Evolutionary conservation across 2,797 vertebrate species (phyloP).

Genomic region (Semaprochilodus insignis): DNA sequence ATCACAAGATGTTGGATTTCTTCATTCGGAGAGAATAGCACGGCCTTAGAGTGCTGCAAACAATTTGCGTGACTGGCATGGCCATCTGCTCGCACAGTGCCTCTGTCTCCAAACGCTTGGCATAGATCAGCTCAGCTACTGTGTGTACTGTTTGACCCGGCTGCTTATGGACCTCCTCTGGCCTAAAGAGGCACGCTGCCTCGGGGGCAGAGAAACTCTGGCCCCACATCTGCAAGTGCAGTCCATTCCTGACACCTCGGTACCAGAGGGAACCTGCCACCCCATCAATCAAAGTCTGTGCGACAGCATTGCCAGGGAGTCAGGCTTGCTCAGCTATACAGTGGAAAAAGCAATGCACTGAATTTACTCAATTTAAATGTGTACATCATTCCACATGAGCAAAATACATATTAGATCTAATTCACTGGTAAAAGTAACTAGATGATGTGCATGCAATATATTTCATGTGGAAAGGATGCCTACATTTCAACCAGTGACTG

Average conservation of each 20-base stretch:
- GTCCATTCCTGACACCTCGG: background rate
- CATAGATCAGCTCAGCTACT: slow-evolving; percentile 9
- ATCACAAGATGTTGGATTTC: slow-evolving; percentile 22
- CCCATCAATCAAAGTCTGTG: slow-evolving; percentile 27
- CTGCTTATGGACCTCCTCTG: slow-evolving; percentile 21
- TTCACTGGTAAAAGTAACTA: background rate
- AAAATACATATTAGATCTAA: too few species aligned
- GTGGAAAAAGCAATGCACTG: background rate
- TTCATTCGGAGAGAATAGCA: background rate
- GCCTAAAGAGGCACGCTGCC: slow-evolving; percentile 8
- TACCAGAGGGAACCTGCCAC: slow-evolving; percentile 10
- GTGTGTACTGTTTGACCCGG: slow-evolving; percentile 8
- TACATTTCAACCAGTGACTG: background rate
- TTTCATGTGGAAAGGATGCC: background rate
- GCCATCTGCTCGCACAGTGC: slow-evolving; percentile 14
- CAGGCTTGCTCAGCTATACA: background rate
- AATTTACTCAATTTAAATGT: background rate
- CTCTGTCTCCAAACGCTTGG: slow-evolving; percentile 1
- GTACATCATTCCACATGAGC: background rate
- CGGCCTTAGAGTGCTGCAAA: background rate
- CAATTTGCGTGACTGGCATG: slow-evolving; percentile 14
- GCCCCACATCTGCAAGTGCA: background rate
- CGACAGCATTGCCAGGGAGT: background rate
- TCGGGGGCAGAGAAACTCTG: slow-evolving; percentile 17
- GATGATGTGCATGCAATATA: background rate